Evolutionary conservation across 2,888 invertebrate genomes (phyloP), one percentile per base, ranked within the genome.

Genomic region (Pammene fasciana): DNA sequence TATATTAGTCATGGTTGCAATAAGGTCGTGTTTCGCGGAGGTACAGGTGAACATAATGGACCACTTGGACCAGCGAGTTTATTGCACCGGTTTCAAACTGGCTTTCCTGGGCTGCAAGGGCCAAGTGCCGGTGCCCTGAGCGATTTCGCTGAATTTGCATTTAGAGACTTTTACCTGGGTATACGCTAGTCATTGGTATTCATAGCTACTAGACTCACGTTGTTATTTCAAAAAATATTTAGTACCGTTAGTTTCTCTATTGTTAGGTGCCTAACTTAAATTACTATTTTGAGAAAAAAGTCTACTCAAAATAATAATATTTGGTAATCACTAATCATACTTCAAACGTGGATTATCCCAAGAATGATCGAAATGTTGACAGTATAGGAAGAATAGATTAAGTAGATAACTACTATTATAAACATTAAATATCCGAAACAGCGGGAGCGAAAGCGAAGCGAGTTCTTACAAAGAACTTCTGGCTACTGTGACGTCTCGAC

Each of bases 11-110:
- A 34, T 9, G 59, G 45, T 45, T 43, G 43, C 10, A 52, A 14
- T 45, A 60, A 45, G 43, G 36, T 13, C 26, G 26, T 2, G 48
- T 52, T 68, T 64, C 43, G 50, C n/a, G 16, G 41, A 52, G 59
- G 57, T 57, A 64, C 16, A 57, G 43, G 68, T 64, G 52, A 14
- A 57, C 68, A 43, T 56, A 50, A 54, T 62, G 52, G 50, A 41
- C 14, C 43, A 34, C 36, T 14, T 62, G 52, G 50, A 41, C 14
- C 43, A 34, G 45, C 16, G 46, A 43, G 70, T 70, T 70, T 70
- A 65, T 60, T 65, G 60, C 65, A 65, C 70, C 54, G 70, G 65
- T 65, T 52, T 11, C 10, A 65, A 70, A 70, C 70, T 43, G 70
- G 70, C 65, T 70, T 65, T 68, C 65, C 48, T 55, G 65, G 54